Evolutionary conservation across 2,113 vertebrate species (phyloP).

Genomic region (Triplophysa dalaica): DNA sequence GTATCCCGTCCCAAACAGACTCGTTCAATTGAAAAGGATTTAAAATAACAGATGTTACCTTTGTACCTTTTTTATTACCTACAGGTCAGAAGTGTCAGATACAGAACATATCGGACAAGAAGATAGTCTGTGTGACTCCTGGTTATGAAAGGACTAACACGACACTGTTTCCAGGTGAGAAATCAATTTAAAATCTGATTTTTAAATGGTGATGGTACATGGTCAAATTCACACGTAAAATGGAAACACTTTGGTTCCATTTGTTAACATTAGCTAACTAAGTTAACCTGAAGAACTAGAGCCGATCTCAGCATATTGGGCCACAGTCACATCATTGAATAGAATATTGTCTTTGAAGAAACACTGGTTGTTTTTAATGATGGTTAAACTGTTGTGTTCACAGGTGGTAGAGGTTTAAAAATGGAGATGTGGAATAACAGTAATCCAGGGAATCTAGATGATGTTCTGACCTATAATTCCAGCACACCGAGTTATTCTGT

Average conservation of each 20-base stretch:
- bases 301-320: too few relatives aligned
- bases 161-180: slow-evolving; percentile 74
- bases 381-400: background rate
- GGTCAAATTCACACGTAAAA: background rate
- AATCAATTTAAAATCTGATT: too few relatives aligned
- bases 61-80: background rate
- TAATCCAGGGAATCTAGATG: slow-evolving; percentile 53
- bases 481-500: slow-evolving; percentile 69
- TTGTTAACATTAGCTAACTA: too few relatives aligned
- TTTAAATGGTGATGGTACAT: background rate
- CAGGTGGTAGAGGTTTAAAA: slow-evolving; percentile 82
- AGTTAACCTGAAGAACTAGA: too few relatives aligned
- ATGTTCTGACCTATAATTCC: slow-evolving; percentile 67
- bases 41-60: too few relatives aligned
- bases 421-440: slow-evolving; percentile 78
- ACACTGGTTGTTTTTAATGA: background rate
- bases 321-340: too few relatives aligned
- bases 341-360: too few relatives aligned
- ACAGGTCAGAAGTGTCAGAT: slow-evolving; percentile 74
- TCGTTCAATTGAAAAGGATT: too few relatives aligned
- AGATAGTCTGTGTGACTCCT: slow-evolving; percentile 73
- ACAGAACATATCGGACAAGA: slow-evolving; percentile 68
- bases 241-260: too few relatives aligned
- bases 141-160: slow-evolving; percentile 50
- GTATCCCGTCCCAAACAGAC: too few relatives aligned